Evolutionary conservation across 1,140 invertebrate genomes (phyloP), one percentile per base, ranked within the genome.

Genomic region (Matsumurasca onukii): DNA sequence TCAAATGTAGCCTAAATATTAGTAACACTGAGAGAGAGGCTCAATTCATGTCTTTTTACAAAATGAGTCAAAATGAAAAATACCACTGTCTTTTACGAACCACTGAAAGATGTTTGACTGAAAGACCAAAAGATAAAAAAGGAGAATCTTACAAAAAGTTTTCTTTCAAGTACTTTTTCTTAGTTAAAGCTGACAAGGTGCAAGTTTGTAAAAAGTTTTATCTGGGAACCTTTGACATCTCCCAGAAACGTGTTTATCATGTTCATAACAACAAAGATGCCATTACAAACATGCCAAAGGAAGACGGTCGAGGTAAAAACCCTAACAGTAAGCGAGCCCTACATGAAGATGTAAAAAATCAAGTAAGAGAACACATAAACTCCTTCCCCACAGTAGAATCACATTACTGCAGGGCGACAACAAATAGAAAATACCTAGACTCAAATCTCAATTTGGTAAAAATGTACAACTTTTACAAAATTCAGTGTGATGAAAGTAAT

Each of bases 401-500:
- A 5, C 71, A 72, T 27, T 70, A 70, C 31, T 70, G 66, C 39
- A 67, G 71, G 57, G 25, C 59, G 39, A 64, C 71, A 17, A 51
- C 69, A 39, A 64, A 51, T 39, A 48, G 66, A 31, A 49, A 34
- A 31, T 71, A 73, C 39, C 67, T 71, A 52, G 63, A 69, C 52
- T 34, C 70, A 25, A 59, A 27, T 30, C 29, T 73, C 31, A 69
- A 68, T 25, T 59, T 68, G 29, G 62, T 59, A 22, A 70, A 69
- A 29, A 74, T 73, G 73, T 69, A 73, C 51, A 66, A 70, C 3
- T 31, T 74, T 31, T 75, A 72, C 39, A 17, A 20, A 66, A 20
- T 49, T 25, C n/a, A 24, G 29, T 74, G 71, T 48, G 39, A 1
- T 9, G 48, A 45, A 25, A 39, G 72, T 25, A 68, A 70, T 59